phyloP scores from a whole-genome alignment of 2,888 invertebrate genomes.

The Tiliacea aurago region DNA sequence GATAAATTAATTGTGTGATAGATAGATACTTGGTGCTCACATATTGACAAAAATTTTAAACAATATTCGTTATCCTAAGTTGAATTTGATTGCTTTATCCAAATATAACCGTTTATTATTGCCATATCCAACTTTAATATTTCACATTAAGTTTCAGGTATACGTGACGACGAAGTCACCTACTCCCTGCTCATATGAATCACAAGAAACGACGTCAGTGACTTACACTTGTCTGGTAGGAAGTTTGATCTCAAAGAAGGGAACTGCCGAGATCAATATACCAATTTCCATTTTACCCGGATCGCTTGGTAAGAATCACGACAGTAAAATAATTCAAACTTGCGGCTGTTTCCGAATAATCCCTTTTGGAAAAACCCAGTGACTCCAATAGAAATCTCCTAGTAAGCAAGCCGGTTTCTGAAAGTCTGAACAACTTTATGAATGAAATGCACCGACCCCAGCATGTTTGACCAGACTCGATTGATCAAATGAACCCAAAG shows the following conservation, averaged over 20 bases:
- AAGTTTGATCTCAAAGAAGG: not conserved
- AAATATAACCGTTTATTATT: not conserved
- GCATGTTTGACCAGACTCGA: too few species aligned
- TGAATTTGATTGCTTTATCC: not conserved
- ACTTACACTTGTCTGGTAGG: conserved; percentile 5
- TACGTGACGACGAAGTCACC: not conserved
- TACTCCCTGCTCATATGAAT: not conserved
- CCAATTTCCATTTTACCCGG: conserved; percentile 26
- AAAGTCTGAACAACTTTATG: not conserved
- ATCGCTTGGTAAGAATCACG: conserved; percentile 37
- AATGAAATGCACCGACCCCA: too few species aligned
- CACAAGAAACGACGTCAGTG: not conserved
- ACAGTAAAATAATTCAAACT: not conserved
- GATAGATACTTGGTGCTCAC: too few species aligned
- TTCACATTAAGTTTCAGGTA: conserved; percentile 9
- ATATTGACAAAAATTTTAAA: too few species aligned
- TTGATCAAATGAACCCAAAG: too few species aligned
- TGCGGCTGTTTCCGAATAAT: not conserved
- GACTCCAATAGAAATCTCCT: not conserved
- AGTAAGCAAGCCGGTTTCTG: not conserved
- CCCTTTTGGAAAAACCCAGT: not conserved
- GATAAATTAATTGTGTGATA: too few species aligned
- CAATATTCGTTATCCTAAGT: too few species aligned
- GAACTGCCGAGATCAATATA: conserved; percentile 19
- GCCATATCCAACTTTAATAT: not conserved